These are phyloP conservation scores for Siderastrea siderea DNA, from an alignment of 92 coral and sea anemone species.

Conservation along the genomic window DNA sequence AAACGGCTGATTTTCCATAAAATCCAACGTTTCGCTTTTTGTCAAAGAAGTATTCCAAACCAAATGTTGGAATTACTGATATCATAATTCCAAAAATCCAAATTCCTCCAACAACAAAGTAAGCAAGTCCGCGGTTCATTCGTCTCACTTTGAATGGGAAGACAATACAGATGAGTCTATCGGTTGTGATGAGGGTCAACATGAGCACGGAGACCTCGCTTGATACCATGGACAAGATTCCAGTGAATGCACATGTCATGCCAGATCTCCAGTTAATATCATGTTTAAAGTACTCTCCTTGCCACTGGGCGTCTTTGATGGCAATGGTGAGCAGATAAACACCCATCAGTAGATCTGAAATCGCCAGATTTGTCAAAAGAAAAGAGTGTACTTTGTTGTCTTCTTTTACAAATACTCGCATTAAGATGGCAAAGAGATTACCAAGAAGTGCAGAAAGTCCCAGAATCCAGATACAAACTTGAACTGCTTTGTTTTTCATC, in stretches of 20 bases:
- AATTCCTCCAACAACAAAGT: slow-evolving; percentile 21
- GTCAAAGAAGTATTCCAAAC: slow-evolving; percentile 74
- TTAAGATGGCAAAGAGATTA: slow-evolving; percentile 78
- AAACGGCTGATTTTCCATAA: slow-evolving; percentile 90
- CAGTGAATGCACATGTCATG: slow-evolving; percentile 74
- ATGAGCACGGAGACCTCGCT: slow-evolving; percentile 90
- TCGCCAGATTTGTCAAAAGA: slow-evolving; percentile 86
- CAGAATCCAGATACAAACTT: slow-evolving; percentile 84
- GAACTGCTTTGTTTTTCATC: slow-evolving; percentile 82
- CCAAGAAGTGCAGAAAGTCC: slow-evolving; percentile 88
- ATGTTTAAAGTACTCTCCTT: slow-evolving; percentile 90
- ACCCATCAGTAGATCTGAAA: slow-evolving; percentile 88
- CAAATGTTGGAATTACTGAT: slow-evolving; percentile 69
- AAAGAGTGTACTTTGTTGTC: slow-evolving; percentile 84
- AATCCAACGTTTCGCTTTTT: slow-evolving; percentile 60
- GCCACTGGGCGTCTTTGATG: slow-evolving; percentile 75
- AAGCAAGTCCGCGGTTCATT: slow-evolving; percentile 38
- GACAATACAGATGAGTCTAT: slow-evolving; percentile 82
- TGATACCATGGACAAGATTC: slow-evolving; percentile 82
- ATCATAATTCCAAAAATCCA: slow-evolving; percentile 72
- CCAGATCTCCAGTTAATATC: slow-evolving; percentile 89
- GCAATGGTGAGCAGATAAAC: slow-evolving; percentile 85
- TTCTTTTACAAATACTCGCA: slow-evolving; percentile 74
- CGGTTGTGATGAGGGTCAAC: slow-evolving; percentile 85
- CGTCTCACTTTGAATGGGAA: slow-evolving; percentile 71